Conservation (phyloP, 1,140 invertebrate species). For the Mizuhopecten yessoensis region DNA sequence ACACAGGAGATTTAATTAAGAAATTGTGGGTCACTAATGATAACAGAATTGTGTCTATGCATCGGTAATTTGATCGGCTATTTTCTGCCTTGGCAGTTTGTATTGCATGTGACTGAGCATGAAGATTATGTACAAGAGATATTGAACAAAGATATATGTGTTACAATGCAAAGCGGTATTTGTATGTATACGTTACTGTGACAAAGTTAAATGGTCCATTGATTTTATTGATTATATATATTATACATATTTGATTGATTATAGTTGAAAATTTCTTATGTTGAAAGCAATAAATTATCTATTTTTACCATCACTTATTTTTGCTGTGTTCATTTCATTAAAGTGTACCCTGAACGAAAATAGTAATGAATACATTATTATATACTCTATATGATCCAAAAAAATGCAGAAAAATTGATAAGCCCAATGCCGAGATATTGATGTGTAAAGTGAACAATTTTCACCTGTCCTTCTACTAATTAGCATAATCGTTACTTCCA, state of each 20-base stretch:
- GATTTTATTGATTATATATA: neutral
- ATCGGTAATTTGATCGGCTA: neutral
- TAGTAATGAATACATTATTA: too few species aligned
- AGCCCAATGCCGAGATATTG: too few species aligned
- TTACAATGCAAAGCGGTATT: neutral
- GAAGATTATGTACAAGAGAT: neutral
- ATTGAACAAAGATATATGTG: neutral
- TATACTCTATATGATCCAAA: too few species aligned
- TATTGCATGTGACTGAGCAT: neutral
- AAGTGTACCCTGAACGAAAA: too few species aligned
- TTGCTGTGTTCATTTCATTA: neutral
- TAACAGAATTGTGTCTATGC: constrained; percentile 18
- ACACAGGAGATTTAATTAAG: neutral
- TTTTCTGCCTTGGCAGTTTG: too few species aligned
- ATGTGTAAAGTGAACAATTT: too few species aligned
- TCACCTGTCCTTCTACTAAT: too few species aligned
- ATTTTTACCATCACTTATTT: constrained; percentile 17
- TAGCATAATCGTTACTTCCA: too few species aligned
- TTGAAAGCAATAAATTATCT: constrained; percentile 39
- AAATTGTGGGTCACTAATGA: neutral
- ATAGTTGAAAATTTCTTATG: neutral
- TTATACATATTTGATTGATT: constrained; percentile 25
- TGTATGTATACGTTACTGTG: too few species aligned
- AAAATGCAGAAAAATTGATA: too few species aligned
- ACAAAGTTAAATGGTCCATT: neutral